Evolutionary conservation across 1,140 invertebrate genomes (phyloP), one percentile per base, ranked within the genome.

Genomic region (Pollicipes pollicipes): DNA sequence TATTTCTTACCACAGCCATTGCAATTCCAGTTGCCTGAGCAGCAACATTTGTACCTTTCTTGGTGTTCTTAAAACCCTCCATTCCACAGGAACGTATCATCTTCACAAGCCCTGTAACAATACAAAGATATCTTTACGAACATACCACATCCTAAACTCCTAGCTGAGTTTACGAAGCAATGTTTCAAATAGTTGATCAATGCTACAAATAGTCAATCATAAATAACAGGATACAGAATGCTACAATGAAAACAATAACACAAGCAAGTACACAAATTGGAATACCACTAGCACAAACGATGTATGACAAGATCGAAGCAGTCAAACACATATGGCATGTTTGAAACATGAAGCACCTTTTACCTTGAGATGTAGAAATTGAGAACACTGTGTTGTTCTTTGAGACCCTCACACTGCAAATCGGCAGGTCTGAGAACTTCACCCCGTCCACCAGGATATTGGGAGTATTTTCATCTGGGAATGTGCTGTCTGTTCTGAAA

Each of bases 31-130:
- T 91, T 45, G 93, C 89, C 81, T 98, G 95, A 26, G 93, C 95
- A 67, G 95, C 95, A 76, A 97, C 88, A 79, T 95, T 97, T 16
- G 95, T 97, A 72, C 93, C 94, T 82, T 97, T 97, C 74, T 88
- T 88, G 4, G 92, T 87, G 81, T 96, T 92, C 80, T 95, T 96
- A 77, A 94, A 98, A 30, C 95, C 95, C 81, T 97, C 94, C 72
- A 88, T 84, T 27, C 93, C 90, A 84, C 91, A 89, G 10, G 89
- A 86, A 70, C 87, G 80, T 26, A 87, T 80, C 0, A 87, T 68
- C 74, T 85, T 81, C 6, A 85, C 81, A 21, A 74, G 76, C 64
- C 86, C 85, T 86, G 70, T 31, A 80, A 78, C 58, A 71, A n/a
- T n/a, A n/a, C n/a, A n/a, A n/a, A n/a, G n/a, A n/a, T n/a, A n/a